phyloP scores from a whole-genome alignment of 1,140 invertebrate species.

The Calliopsis andreniformis region DNA sequence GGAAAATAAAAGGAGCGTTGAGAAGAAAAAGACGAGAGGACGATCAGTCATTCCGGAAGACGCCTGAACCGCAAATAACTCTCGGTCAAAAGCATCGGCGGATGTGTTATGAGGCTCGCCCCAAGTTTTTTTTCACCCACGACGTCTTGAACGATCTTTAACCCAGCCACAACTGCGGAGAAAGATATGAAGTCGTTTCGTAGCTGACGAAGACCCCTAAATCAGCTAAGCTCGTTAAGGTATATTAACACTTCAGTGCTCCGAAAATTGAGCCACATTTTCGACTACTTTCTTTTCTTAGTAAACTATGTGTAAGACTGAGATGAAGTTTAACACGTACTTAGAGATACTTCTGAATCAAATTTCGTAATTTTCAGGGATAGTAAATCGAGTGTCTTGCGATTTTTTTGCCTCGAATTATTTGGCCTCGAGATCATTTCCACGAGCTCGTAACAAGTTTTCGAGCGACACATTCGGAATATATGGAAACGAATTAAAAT shows the following conservation, averaged over 20 bases:
- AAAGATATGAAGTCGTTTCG: neutral
- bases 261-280: no score
- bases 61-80: conserved; percentile 30
- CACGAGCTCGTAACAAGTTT: conserved; percentile 2
- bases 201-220: neutral
- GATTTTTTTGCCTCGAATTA: neutral
- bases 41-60: conserved; percentile 37
- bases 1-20: neutral
- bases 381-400: no score
- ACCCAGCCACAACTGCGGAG: neutral
- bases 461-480: neutral
- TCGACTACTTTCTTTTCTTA: no score
- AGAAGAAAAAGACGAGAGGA: neutral
- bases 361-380: no score
- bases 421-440: neutral
- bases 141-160: neutral
- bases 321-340: no score
- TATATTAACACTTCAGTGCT: no score
- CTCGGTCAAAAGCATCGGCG: conserved; percentile 31
- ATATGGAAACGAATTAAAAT: no score
- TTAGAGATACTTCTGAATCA: no score
- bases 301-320: no score
- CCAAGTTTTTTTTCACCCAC: neutral
- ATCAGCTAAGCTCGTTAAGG: conserved; percentile 30
- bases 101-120: conserved; percentile 6